Base-by-base conservation (phyloP, 1,140 invertebrate species). In the Ceratitis capitata region DNA sequence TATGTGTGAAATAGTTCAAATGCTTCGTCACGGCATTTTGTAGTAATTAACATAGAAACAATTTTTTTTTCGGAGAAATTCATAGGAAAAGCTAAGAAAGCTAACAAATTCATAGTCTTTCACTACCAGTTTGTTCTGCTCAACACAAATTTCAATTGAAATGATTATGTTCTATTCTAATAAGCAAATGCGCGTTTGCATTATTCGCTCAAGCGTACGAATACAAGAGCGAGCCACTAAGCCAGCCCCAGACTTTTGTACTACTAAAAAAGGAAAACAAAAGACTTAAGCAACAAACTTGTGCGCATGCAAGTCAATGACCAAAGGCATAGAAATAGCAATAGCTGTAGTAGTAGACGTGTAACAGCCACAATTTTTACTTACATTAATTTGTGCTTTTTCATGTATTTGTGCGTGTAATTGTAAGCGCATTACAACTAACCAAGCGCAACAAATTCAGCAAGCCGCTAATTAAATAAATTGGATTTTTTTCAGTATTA, bases 261-360 rank as follows among this genome's bases (percentile, higher is more conserved):
- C n/a, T n/a, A n/a, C n/a, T n/a, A n/a, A n/a, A n/a, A n/a, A n/a
- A n/a, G n/a, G n/a, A 51, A 83, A 83, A 83, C 49, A 83, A 51
- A 83, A 83, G 49, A 83, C 82, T 83, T 83, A 83, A 83, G 47
- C 29, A 83, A 19, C 47, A 32, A 83, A 83, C 49, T n/a, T n/a
- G 23, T 26, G 49, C 69, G n/a, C 39, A 26, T 26, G 35, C 35
- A 78, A 56, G 51, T 56, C 51, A 56, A n/a, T 56, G 51, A 56
- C 51, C 51, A 56, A 56, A 56, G 2, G n/a, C n/a, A n/a, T 56
- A 5, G 56, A 6, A 23, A 12, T 42, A 45, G n/a, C 12, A 23
- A 1, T 45, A 10, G 64, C 32, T 69, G 3, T 7, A 69, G n/a
- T 14, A 32, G n/a, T n/a, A n/a, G n/a, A n/a, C n/a, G n/a, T n/a